Conservation (phyloP, 2,113 vertebrate species). For the Rhabdomys dilectus region DNA sequence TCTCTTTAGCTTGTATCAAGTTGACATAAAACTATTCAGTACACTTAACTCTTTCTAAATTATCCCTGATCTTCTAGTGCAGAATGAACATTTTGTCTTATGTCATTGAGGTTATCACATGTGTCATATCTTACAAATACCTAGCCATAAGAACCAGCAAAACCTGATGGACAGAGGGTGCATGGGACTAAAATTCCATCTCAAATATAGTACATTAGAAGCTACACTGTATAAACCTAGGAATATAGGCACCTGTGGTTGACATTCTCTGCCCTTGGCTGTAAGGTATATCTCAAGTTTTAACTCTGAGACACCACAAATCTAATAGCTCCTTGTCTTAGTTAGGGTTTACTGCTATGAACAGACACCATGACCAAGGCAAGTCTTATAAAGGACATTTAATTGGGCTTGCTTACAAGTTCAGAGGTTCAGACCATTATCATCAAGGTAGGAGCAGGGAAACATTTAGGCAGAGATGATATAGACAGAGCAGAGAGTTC, state of each 20-base stretch:
- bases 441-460: no score
- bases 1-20: neutral
- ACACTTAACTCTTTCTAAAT: neutral
- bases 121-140: neutral
- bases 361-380: no score
- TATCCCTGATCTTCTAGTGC: neutral
- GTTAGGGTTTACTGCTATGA: no score
- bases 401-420: no score
- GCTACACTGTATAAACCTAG: neutral
- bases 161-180: neutral
- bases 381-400: no score
- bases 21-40: neutral
- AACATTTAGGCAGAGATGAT: no score
- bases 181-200: neutral
- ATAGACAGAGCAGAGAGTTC: no score
- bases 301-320: constrained; percentile 1
- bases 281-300: neutral
- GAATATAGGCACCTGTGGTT: neutral
- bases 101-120: neutral
- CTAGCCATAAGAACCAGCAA: neutral
- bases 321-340: neutral
- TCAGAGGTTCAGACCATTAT: no score
- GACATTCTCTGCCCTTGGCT: neutral
- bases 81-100: neutral
- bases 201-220: neutral